These are phyloP conservation scores for Heterocephalus glaber DNA, from an alignment of 2,113 vertebrate species.

Conservation along the genomic window DNA sequence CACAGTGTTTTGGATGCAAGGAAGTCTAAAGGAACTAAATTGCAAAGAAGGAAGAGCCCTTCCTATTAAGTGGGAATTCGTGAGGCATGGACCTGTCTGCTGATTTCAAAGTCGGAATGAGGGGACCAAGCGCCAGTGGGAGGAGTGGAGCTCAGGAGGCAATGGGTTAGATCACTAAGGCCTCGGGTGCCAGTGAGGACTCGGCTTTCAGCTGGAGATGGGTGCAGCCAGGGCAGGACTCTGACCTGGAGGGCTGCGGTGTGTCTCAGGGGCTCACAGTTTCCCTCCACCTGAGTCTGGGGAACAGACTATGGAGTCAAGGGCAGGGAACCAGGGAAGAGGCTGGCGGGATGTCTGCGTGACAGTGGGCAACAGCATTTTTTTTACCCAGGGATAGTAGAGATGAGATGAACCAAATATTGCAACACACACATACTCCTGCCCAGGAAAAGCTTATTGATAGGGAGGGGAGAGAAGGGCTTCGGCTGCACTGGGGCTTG, in stretches of 20 bases:
- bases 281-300: background rate
- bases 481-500: background rate
- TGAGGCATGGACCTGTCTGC: background rate
- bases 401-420: background rate
- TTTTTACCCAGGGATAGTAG: background rate
- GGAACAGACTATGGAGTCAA: accelerated
- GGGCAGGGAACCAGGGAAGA: background rate
- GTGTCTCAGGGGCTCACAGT: background rate
- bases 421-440: background rate
- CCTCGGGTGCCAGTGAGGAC: background rate
- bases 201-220: background rate
- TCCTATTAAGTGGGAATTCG: background rate
- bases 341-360: background rate
- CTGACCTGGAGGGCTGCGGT: background rate
- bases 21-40: background rate
- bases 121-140: too few species aligned
- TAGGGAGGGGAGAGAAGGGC: background rate
- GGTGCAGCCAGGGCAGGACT: background rate
- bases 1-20: background rate
- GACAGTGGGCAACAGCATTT: background rate
- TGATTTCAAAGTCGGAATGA: background rate
- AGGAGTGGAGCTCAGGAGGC: background rate
- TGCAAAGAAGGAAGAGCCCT: background rate
- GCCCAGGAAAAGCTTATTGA: background rate
- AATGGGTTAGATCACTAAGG: background rate